Evolutionary conservation across 2,888 invertebrate species (phyloP).

Genomic region (Callyntrura sp.): DNA sequence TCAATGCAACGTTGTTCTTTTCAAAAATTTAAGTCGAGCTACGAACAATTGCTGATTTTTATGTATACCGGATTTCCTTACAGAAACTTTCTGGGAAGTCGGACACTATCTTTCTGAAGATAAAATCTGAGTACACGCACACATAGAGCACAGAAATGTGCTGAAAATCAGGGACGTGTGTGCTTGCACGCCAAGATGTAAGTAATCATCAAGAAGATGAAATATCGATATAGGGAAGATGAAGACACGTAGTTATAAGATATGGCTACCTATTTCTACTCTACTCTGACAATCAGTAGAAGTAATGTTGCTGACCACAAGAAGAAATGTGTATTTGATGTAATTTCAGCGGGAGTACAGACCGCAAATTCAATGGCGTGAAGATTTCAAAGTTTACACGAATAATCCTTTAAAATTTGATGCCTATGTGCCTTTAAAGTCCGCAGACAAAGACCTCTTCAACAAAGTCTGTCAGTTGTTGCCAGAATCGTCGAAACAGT

Average conservation of each 20-base stretch:
- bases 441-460: conserved; percentile 32
- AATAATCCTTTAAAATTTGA: conserved; percentile 40
- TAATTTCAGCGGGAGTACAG: conserved; percentile 56
- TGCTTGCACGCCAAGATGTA: conserved; percentile 38
- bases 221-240: not conserved
- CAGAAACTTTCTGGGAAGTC: conserved; percentile 73
- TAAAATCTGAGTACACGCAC: not conserved
- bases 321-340: conserved; percentile 56
- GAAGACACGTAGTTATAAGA: not conserved
- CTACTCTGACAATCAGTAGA: conserved; percentile 30
- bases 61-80: conserved; percentile 73
- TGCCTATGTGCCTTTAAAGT: not conserved
- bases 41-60: conserved; percentile 38
- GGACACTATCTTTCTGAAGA: conserved; percentile 60
- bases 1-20: not conserved
- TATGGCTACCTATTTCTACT: not conserved
- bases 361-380: conserved; percentile 74
- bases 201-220: not conserved
- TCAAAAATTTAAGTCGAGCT: not conserved
- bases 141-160: not conserved
- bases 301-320: conserved; percentile 59
- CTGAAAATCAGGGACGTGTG: conserved; percentile 27
- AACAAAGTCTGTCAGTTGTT: not conserved
- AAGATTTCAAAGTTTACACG: conserved; percentile 54
- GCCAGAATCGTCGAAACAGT: conserved; percentile 2